Evolutionary conservation across 2,113 vertebrate genomes (phyloP).

Genomic region (Dolichallabes microphthalmus): DNA sequence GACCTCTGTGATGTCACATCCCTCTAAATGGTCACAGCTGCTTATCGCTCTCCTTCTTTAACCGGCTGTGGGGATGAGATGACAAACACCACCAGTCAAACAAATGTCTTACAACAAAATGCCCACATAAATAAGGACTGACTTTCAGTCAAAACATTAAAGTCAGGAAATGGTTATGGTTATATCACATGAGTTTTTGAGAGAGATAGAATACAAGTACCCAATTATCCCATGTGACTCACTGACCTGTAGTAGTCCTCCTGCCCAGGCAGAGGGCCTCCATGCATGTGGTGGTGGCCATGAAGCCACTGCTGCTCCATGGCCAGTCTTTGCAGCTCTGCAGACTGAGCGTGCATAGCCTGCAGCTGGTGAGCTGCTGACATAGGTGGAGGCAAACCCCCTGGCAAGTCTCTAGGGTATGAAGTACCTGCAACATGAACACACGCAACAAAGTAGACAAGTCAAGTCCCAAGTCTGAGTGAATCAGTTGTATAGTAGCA

Average conservation of each 20-base stretch:
- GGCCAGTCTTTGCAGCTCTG: conserved; percentile 95
- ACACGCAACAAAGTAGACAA: not conserved
- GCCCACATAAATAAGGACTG: not conserved
- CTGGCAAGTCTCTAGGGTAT: conserved; percentile 89
- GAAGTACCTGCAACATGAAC: conserved; percentile 72
- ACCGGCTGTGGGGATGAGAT: conserved; percentile 78
- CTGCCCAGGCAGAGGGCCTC: conserved; percentile 90
- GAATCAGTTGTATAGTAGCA: not conserved
- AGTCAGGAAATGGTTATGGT: not conserved
- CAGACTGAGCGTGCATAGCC: conserved; percentile 98
- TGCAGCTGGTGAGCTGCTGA: conserved; percentile 97
- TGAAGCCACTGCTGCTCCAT: conserved; percentile 99
- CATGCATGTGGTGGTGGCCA: conserved; percentile 92
- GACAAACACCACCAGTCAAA: conserved; percentile 8
- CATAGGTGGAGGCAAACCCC: conserved; percentile 80
- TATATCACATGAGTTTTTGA: not conserved
- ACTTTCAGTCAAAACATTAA: not conserved
- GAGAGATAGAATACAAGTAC: not conserved
- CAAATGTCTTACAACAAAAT: not conserved
- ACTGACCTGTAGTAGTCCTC: conserved; percentile 97
- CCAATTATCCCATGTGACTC: not conserved
- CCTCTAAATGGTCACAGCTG: conserved; percentile 85
- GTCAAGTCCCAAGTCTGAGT: not conserved
- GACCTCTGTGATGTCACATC: conserved; percentile 66
- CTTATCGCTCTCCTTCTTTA: conserved; percentile 99